These are phyloP conservation scores for Champsocephalus gunnari DNA, from an alignment of 2,797 vertebrate genomes.

Conservation along the genomic window DNA sequence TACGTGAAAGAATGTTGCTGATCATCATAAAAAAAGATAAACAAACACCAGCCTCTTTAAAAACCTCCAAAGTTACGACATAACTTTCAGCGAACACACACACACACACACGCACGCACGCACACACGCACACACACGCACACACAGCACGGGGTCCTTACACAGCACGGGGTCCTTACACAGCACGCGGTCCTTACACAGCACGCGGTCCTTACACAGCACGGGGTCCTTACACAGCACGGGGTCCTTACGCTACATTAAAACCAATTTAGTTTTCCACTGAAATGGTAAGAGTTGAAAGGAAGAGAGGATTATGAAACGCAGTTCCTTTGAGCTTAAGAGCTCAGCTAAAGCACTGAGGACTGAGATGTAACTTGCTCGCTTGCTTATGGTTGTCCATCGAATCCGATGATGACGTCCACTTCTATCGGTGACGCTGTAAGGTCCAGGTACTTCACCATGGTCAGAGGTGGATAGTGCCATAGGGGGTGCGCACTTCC, in stretches of 20 bases:
- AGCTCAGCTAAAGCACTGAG: constrained; percentile 14
- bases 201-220: not conserved
- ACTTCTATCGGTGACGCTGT: too few species aligned
- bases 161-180: too few species aligned
- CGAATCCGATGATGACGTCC: too few species aligned
- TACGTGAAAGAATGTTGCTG: too few species aligned
- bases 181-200: not conserved
- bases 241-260: not conserved
- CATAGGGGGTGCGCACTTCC: too few species aligned
- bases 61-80: too few species aligned
- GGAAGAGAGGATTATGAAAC: not conserved
- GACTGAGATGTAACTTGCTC: not conserved
- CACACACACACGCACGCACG: not conserved
- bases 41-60: too few species aligned
- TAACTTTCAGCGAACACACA: not conserved
- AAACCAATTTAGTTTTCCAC: constrained; percentile 2
- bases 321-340: constrained; percentile 8
- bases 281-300: constrained; percentile 27
- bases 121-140: not conserved
- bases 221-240: not conserved
- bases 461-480: too few species aligned
- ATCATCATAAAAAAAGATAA: too few species aligned
- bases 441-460: too few species aligned
- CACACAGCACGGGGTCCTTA: not conserved
- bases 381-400: too few species aligned